A percentile compares a stretch with the other conserved stretches of the same genome.
Conservation (phyloP, 2,113 vertebrate species). For the Astur gentilis region DNA sequence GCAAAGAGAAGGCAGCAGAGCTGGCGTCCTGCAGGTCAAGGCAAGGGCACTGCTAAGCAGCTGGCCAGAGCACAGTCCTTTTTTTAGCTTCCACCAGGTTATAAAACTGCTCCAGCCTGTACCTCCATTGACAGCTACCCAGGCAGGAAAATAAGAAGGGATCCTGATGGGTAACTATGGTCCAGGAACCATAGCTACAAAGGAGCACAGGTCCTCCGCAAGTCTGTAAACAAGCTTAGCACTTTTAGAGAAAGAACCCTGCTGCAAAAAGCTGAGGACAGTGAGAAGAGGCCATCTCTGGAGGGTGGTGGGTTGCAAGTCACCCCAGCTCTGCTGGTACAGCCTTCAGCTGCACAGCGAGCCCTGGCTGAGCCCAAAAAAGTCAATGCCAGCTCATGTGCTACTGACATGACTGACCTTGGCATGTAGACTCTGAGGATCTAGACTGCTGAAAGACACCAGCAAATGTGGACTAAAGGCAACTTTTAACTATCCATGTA, state of each 20-base stretch:
- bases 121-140: background rate
- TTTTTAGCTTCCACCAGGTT: background rate
- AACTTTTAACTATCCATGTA: background rate
- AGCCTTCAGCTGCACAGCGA: accelerated
- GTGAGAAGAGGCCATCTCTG: background rate
- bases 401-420: background rate
- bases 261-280: background rate
- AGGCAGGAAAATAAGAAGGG: background rate
- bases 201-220: background rate
- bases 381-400: background rate
- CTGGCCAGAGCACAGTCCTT: background rate
- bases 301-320: background rate
- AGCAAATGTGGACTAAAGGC: background rate
- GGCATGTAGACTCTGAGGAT: accelerated
- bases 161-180: accelerated
- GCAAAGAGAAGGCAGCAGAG: background rate
- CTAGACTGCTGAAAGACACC: background rate
- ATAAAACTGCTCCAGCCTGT: background rate
- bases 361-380: background rate
- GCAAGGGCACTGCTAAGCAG: background rate
- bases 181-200: background rate
- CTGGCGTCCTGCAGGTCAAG: background rate
- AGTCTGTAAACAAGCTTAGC: background rate
- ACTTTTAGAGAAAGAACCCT: background rate
- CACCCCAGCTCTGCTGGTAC: too few species aligned